Evolutionary conservation across 2,113 vertebrate genomes (phyloP).

Genomic region (Eulemur macaco): DNA sequence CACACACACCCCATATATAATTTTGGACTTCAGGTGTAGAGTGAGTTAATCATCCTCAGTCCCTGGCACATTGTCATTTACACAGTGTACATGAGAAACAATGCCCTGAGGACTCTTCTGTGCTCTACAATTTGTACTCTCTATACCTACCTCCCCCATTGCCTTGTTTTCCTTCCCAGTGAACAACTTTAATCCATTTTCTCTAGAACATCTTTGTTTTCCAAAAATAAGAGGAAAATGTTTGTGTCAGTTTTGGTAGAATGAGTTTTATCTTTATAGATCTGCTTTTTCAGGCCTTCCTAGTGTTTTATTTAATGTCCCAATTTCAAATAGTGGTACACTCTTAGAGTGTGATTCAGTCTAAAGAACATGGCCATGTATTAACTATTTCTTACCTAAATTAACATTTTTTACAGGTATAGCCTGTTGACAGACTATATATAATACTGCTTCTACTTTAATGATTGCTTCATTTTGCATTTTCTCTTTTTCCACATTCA

Average conservation of each 20-base stretch:
- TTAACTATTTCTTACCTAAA: neutral
- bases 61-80: neutral
- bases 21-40: neutral
- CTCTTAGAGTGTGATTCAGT: neutral
- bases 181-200: conserved; percentile 20
- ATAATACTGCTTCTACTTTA: neutral
- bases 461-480: neutral
- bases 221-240: neutral
- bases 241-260: neutral
- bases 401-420: neutral
- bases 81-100: neutral
- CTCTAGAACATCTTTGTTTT: neutral
- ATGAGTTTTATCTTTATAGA: neutral
- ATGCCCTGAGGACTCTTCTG: neutral
- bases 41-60: neutral
- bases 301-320: neutral
- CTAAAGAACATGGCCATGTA: neutral
- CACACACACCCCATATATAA: neutral
- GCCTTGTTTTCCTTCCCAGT: neutral
- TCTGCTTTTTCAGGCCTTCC: neutral
- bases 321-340: neutral
- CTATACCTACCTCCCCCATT: neutral
- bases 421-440: neutral
- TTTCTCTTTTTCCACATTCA: neutral
- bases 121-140: neutral